Conservation (phyloP, 2,888 invertebrate genomes). For the Napeogenes sylphis region DNA sequence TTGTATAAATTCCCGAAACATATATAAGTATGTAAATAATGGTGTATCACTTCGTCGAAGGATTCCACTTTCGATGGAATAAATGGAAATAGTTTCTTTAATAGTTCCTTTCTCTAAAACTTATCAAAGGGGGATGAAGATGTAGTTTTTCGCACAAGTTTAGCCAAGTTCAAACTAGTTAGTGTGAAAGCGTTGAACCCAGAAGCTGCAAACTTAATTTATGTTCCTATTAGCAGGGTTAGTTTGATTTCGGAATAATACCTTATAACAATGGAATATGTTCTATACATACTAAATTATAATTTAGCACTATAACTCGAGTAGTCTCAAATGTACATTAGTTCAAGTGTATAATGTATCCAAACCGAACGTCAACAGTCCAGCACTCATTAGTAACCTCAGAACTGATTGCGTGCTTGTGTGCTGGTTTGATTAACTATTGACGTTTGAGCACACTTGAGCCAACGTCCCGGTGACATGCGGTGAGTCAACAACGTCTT, state of each 20-base stretch:
- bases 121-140: slow-evolving; percentile 12
- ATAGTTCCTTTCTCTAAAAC: slow-evolving; percentile 3
- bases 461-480: slow-evolving; percentile 16
- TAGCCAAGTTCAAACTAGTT: slow-evolving; percentile 24
- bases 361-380: slow-evolving; percentile 15
- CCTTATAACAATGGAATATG: too few species aligned
- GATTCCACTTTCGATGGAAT: not conserved
- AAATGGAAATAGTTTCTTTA: slow-evolving; percentile 1
- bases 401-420: slow-evolving; percentile 29
- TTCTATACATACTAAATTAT: too few species aligned
- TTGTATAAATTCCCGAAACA: too few species aligned
- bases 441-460: slow-evolving; percentile 31
- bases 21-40: too few species aligned
- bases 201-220: slow-evolving; percentile 26
- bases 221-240: slow-evolving; percentile 21
- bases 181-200: slow-evolving; percentile 21
- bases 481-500: slow-evolving; percentile 13
- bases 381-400: slow-evolving; percentile 38
- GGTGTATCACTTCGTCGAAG: too few species aligned
- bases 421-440: slow-evolving; percentile 34
- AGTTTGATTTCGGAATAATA: not conserved
- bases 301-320: too few species aligned
- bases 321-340: too few species aligned
- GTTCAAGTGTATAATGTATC: slow-evolving; percentile 2
- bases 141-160: slow-evolving; percentile 17